Evolutionary conservation across 2,888 invertebrate species (phyloP).

Genomic region (Pseudanteris insignis): DNA sequence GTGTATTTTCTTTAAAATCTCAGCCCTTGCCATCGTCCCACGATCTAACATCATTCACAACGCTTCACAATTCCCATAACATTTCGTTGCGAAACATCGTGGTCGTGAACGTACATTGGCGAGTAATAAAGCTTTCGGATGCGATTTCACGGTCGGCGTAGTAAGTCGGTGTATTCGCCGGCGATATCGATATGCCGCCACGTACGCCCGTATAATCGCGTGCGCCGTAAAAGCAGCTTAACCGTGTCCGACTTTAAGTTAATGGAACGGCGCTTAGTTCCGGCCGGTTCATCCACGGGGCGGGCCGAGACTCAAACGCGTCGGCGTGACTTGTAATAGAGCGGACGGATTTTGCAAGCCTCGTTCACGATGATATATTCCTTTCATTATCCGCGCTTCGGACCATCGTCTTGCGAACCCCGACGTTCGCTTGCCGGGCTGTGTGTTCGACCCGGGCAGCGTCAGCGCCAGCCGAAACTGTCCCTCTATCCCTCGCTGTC

Average conservation of each 20-base stretch:
- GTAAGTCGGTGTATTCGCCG: conserved; percentile 10
- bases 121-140: conserved; percentile 30
- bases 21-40: too few relatives aligned
- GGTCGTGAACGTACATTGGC: too few relatives aligned
- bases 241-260: conserved; percentile 33
- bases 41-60: too few relatives aligned
- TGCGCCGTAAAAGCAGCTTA: conserved; percentile 36
- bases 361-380: conserved; percentile 55
- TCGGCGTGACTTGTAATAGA: conserved; percentile 43
- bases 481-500: too few relatives aligned
- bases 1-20: too few relatives aligned
- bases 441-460: conserved; percentile 31
- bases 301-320: conserved; percentile 19
- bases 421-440: conserved; percentile 28
- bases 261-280: conserved; percentile 41
- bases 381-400: conserved; percentile 59
- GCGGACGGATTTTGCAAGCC: conserved; percentile 36
- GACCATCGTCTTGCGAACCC: conserved; percentile 35
- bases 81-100: too few relatives aligned
- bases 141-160: conserved; percentile 31
- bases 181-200: conserved; percentile 26
- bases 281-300: conserved; percentile 19
- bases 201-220: conserved; percentile 28
- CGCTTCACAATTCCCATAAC: too few relatives aligned
- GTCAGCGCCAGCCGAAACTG: too few relatives aligned